Base-by-base conservation (phyloP, 2,797 vertebrate genomes). In the Chromis chromis region DNA sequence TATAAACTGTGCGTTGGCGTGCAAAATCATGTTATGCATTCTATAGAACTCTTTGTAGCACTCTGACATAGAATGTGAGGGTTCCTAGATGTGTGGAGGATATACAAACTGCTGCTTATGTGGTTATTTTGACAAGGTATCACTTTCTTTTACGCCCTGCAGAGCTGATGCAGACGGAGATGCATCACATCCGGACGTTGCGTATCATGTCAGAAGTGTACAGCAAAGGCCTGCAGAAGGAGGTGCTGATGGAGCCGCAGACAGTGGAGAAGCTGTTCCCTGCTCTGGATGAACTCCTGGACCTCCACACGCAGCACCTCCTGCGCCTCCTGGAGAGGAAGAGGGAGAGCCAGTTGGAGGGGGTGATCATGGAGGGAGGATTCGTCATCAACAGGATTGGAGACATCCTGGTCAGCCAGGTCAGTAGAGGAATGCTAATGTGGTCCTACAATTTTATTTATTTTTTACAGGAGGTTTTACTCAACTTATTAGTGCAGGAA, bases 161-260 rank as follows among this genome's bases (percentile, higher is more conserved):
- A 99, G 98, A 99, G 88, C 83, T 99, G 46, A 97, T 99, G 94
- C 98, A 99, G 91, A 99, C 98, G 0, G 98, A 99, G 93, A 96
- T 99, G 93, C 98, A 99, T 88, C 97, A 99, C 25, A 86, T 99
- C 62, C 96, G 97, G 50, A 99, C 97, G 0, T 81, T 99, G 86
- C 96, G 97, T 88, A 98, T 99, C 87, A 97, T 99, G 97, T 96
- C 94, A 0, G 97, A 99, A 0, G 97, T 99, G 1, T 99, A 97
- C 93, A 96, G 95, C 27, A 95, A 96, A 63, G 98, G 97, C 4
- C 95, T 99, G 91, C 66, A 94, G 76, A 95, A 95, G 14, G 98
- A 99, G 3, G 84, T 97, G 70, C 96, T 96, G 70, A 95, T 96
- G 1, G 97, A 98, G 57, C 87, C 86, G 48, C 95, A 95, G 78